phyloP scores from a whole-genome alignment of 1,140 invertebrate genomes.

The Mizuhopecten yessoensis region DNA sequence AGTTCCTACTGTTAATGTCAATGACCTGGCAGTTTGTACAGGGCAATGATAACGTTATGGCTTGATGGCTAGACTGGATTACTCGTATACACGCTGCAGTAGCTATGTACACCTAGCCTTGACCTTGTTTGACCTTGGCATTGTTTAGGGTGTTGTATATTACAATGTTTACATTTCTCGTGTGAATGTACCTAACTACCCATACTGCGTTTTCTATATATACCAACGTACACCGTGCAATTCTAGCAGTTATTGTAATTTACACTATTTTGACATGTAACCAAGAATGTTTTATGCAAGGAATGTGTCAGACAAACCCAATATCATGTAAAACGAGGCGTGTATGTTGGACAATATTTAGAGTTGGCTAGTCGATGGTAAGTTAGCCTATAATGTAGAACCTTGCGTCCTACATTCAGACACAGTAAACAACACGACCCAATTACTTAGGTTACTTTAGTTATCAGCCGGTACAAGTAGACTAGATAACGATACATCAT shows the following conservation, averaged over 20 bases:
- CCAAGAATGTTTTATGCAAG: not conserved
- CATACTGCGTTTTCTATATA: not conserved
- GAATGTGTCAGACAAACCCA: not conserved
- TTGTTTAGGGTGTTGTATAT: too few relatives aligned
- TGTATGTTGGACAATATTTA: not conserved
- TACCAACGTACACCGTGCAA: not conserved
- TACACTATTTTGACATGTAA: conserved; percentile 18
- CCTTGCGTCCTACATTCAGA: too few relatives aligned
- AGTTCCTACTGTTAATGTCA: not conserved
- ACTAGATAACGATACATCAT: not conserved
- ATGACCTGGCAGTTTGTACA: not conserved
- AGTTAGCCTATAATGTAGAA: not conserved
- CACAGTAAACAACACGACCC: not conserved
- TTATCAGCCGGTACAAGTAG: not conserved
- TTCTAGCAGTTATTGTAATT: not conserved
- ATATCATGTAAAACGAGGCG: not conserved
- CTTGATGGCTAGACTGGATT: not conserved
- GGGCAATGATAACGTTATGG: not conserved
- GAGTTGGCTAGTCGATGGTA: not conserved
- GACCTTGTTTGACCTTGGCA: too few relatives aligned
- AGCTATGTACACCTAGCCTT: not conserved
- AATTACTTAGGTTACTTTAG: not conserved
- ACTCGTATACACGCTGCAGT: not conserved
- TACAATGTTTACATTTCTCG: not conserved
- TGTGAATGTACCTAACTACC: conserved; percentile 26